Percentiles rank a stretch among this genome's conserved stretches.
Conservation (phyloP, 1,140 invertebrate species). For the Lepidurus packardi region DNA sequence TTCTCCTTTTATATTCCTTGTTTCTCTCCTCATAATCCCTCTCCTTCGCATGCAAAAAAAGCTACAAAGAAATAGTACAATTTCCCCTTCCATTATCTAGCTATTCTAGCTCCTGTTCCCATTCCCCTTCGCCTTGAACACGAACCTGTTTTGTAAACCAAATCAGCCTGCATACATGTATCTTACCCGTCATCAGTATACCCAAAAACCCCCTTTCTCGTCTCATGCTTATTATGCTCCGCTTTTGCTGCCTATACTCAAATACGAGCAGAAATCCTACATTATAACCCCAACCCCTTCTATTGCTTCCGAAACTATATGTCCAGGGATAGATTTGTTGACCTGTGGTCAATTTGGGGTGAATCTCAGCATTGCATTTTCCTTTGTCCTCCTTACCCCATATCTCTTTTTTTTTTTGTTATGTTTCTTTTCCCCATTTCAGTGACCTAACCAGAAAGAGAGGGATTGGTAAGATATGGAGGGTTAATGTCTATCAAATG, state of each 20-base stretch:
- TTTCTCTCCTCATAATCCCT: not conserved
- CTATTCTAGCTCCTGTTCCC: slow-evolving; percentile 2
- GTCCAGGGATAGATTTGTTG: not conserved
- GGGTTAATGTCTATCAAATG: not conserved
- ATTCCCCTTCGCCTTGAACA: not conserved
- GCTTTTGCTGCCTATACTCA: not conserved
- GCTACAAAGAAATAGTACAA: not conserved
- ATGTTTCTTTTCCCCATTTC: not conserved
- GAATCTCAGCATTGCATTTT: not conserved
- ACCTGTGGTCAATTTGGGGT: not conserved
- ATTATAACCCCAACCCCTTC: not conserved
- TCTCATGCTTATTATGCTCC: not conserved
- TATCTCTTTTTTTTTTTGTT: not conserved
- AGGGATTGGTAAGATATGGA: not conserved
- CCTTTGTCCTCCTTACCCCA: not conserved
- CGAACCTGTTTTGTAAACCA: slow-evolving; percentile 13
- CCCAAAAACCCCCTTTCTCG: not conserved
- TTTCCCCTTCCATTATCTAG: slow-evolving; percentile 12
- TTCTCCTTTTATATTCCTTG: not conserved
- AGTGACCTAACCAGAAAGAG: not conserved
- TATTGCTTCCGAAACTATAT: not conserved
- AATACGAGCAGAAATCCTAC: not conserved
- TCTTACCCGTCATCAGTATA: slow-evolving; percentile 3
- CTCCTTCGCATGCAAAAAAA: not conserved
- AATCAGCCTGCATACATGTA: slow-evolving; percentile 15